These are phyloP conservation scores for Phymorhynchus buccinoides DNA, from an alignment of 1,140 invertebrate genomes.

Conservation along the genomic window DNA sequence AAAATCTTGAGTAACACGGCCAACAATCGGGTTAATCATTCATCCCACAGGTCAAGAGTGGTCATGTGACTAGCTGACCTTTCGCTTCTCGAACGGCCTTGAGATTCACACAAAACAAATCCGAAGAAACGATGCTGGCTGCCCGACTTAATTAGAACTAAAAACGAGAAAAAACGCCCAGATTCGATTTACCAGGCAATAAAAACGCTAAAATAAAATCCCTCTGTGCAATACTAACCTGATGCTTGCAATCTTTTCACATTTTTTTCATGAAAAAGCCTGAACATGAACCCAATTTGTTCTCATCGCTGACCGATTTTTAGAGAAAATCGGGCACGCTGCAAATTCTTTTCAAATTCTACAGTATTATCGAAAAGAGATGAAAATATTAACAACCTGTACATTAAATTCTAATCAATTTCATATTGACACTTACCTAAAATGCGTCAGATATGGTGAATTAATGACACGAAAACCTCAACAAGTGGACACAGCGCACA, in stretches of 20 bases:
- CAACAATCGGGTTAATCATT: constrained; percentile 2
- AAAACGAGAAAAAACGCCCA: background rate
- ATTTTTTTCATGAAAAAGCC: background rate
- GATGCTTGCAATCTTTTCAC: background rate
- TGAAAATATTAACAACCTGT: background rate
- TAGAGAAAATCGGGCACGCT: constrained; percentile 2
- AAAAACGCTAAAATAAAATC: background rate
- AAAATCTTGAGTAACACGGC: background rate
- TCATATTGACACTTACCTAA: background rate
- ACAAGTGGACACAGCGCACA: background rate
- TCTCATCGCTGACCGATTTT: constrained; percentile 2
- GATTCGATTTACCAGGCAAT: background rate
- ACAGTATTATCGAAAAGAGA: background rate
- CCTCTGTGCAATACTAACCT: background rate
- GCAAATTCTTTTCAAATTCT: background rate
- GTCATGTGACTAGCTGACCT: background rate
- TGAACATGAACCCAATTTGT: background rate
- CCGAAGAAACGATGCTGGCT: background rate
- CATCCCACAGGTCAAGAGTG: background rate
- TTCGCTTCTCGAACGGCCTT: constrained; percentile 10
- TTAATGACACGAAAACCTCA: background rate
- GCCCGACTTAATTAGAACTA: background rate
- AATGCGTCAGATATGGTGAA: background rate
- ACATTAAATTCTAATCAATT: background rate
- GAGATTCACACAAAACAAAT: background rate